Base-by-base conservation (phyloP, 2,113 vertebrate species). In the Poeciliopsis retropinna region DNA sequence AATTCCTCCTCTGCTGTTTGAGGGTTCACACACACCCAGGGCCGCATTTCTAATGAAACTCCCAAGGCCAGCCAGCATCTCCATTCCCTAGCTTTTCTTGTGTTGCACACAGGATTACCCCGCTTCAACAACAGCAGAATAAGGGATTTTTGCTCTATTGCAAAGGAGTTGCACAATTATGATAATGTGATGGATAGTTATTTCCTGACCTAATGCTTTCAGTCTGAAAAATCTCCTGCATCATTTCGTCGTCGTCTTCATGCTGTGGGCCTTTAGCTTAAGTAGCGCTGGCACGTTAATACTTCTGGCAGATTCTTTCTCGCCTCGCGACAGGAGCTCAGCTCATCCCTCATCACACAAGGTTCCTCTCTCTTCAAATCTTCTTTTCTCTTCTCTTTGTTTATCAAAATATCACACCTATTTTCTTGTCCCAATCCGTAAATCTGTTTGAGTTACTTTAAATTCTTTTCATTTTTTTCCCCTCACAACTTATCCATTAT, bases 21-120 rank as follows among this genome's bases (percentile, higher is more conserved):
- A 83, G 86, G 85, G 86, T 89, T 88, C 84, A 89, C 89, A 92
- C 82, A 84, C 83, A 87, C 82, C 85, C 82, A 85, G 87, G 85
- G 82, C 90, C 64, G 89, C 87, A 92, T 92, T 85, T 81, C 88
- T 93, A 94, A 93, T 94, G 90, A 93, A 91, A 92, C 86, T 92
- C 91, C 81, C 86, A 92, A 82, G 91, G 84, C 83, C 88, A 67
- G 82, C 80, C 51, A 80, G 72, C 70, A 85, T 75, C 75, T 78
- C 72, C 74, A 71, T 85, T 89, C 79, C 84, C 85, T 79, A 76
- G 88, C 85, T 87, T 79, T 84, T 77, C 79, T 79, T 63, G 67
- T 75, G 84, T 87, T 84, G 65, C 77, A 75, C 78, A 65, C 78
- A 31, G 88, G 89, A 91, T 92, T 92, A 91, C 79, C 81, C 67